These are phyloP conservation scores for Melanerpes aurifrons DNA, from an alignment of 2,113 vertebrate genomes.

Conservation along the genomic window DNA sequence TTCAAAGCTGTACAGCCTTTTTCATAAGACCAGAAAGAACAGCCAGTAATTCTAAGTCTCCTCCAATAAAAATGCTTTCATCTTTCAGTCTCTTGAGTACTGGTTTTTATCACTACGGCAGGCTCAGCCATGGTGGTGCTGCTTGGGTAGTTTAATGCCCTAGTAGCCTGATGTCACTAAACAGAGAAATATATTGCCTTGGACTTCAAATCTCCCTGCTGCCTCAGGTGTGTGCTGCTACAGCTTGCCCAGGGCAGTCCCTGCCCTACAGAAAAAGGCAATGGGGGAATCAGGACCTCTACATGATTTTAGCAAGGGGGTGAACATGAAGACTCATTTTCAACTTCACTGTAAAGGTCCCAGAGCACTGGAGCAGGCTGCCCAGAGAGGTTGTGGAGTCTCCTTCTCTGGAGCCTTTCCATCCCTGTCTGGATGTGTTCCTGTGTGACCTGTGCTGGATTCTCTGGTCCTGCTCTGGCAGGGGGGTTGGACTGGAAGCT, in stretches of 20 bases:
- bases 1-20: constrained; percentile 16
- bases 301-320: not conserved
- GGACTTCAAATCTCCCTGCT: not conserved
- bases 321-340: not conserved
- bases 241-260: not conserved
- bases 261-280: not conserved
- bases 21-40: not conserved
- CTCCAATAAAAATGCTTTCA: not conserved
- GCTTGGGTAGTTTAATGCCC: not conserved
- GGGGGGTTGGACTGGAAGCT: no score
- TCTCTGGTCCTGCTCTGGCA: no score
- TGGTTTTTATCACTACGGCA: not conserved
- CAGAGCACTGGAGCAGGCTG: no score
- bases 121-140: not conserved
- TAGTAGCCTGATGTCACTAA: not conserved
- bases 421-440: no score
- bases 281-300: not conserved
- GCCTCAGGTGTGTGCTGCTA: not conserved
- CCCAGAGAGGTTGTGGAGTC: no score
- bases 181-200: not conserved
- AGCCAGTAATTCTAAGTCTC: not conserved
- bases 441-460: no score
- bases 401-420: no score
- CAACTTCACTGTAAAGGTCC: not conserved
- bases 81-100: not conserved